Percentiles rank a stretch among this genome's conserved stretches.
These are phyloP conservation scores for Cabera pusaria DNA, from an alignment of 2,888 invertebrate genomes.

Conservation along the genomic window DNA sequence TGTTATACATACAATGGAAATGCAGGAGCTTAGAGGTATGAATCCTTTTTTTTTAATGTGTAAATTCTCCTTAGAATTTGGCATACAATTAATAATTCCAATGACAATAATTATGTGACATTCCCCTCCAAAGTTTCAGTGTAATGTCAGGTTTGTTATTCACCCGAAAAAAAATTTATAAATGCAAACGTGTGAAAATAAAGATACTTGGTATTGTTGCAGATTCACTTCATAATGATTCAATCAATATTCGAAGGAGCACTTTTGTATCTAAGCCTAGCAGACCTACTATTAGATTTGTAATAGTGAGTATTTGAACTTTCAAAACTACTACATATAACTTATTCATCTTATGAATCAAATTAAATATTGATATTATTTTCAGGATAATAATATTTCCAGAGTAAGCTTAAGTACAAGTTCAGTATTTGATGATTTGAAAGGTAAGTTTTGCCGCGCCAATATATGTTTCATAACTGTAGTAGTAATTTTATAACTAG, in stretches of 20 bases:
- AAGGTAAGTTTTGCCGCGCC: conserved; percentile 48
- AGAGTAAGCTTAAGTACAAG: conserved; percentile 57
- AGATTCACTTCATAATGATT: conserved; percentile 78
- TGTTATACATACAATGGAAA: conserved; percentile 75
- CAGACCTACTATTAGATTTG: conserved; percentile 68
- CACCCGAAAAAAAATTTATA: conserved; percentile 34
- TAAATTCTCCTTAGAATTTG: conserved; percentile 24
- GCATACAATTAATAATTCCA: conserved; percentile 20
- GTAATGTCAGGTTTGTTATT: conserved; percentile 77
- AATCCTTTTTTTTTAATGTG: conserved; percentile 21
- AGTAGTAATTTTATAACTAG: conserved; percentile 20
- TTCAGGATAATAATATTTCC: conserved; percentile 64
- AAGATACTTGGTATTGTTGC: conserved; percentile 39
- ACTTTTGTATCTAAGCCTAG: conserved; percentile 69
- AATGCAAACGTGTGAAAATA: no score
- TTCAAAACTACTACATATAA: no score
- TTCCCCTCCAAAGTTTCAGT: conserved; percentile 76
- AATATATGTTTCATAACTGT: no score
- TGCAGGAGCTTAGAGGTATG: conserved; percentile 74
- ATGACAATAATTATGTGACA: conserved; percentile 53
- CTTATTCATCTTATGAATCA: no score
- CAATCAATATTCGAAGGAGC: conserved; percentile 71
- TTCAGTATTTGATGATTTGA: conserved; percentile 58
- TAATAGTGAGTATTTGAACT: conserved; percentile 65
- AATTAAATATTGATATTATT: conserved; percentile 19